Evolutionary conservation across 1,140 invertebrate species (phyloP).

Genomic region (Drosophila nebulosa): DNA sequence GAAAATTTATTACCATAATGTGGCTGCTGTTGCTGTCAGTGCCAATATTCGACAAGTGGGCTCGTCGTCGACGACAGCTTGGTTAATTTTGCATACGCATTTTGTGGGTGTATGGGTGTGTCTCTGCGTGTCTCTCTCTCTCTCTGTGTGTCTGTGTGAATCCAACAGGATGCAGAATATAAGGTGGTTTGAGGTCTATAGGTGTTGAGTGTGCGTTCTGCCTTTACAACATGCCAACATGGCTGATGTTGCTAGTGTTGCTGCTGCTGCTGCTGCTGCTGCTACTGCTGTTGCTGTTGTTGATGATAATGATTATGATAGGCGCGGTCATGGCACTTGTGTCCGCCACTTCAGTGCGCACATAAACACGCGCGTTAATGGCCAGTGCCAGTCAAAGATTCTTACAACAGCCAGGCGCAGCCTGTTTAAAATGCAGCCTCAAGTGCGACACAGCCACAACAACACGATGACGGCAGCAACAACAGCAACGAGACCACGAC

Average conservation of each 20-base stretch:
- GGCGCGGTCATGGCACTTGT: conserved; percentile 16
- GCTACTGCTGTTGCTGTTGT: conserved; percentile 6
- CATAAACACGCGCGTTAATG: conserved; percentile 27
- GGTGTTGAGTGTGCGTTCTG: neutral
- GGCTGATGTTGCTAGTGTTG: conserved; percentile 3
- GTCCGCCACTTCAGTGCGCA: conserved; percentile 18
- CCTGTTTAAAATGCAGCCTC: conserved; percentile 21
- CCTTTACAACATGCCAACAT: conserved; percentile 1
- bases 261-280: neutral
- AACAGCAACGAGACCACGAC: neutral
- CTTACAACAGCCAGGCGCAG: conserved; percentile 4
- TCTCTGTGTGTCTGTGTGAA: neutral
- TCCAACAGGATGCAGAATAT: neutral
- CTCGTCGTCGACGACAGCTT: conserved; percentile 16
- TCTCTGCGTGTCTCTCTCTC: too few relatives aligned
- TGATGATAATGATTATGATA: conserved; percentile 29
- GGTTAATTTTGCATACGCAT: conserved; percentile 24
- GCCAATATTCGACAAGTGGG: conserved; percentile 34
- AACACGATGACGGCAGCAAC: conserved; percentile 6
- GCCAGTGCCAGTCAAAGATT: conserved; percentile 20
- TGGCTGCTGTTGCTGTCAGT: conserved; percentile 29
- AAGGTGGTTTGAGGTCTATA: neutral
- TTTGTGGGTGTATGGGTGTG: neutral
- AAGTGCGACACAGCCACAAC: conserved; percentile 19
- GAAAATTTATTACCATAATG: conserved; percentile 32